A percentile compares a stretch with the other conserved stretches of the same genome.
Conservation (phyloP, 2,797 vertebrate genomes). For the Cirrhinus mrigala region DNA sequence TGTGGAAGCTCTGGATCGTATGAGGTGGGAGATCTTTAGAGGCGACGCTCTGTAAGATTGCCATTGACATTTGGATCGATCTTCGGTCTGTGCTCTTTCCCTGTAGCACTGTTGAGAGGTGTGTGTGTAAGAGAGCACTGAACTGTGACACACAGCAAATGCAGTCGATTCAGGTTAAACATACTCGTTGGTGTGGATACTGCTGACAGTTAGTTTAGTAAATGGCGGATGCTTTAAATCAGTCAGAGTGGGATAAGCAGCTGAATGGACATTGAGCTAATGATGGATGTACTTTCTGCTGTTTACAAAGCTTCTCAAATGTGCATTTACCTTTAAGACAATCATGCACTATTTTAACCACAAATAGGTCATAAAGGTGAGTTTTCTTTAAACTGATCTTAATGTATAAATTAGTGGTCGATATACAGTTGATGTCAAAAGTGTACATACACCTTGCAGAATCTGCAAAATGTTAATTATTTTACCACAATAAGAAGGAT, state of each 20-base stretch:
- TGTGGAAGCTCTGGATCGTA: constrained; percentile 25
- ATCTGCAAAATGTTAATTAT: no score
- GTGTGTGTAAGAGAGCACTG: neutral
- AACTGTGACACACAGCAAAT: constrained; percentile 36
- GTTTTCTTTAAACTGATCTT: neutral
- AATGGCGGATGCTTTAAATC: constrained; percentile 11
- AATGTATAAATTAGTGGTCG: neutral
- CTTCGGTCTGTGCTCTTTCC: constrained; percentile 46
- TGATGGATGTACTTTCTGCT: neutral
- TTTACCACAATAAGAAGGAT: no score
- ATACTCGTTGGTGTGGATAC: constrained; percentile 26
- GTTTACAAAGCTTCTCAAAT: constrained; percentile 17
- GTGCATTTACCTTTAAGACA: constrained; percentile 6
- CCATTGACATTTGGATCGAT: constrained; percentile 68
- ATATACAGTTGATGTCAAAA: no score
- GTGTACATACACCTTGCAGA: no score
- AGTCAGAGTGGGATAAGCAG: constrained; percentile 2
- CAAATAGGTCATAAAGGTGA: neutral
- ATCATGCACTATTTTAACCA: neutral
- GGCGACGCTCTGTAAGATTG: constrained; percentile 61
- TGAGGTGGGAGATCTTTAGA: constrained; percentile 57
- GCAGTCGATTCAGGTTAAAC: constrained; percentile 42
- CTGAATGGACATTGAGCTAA: constrained; percentile 17
- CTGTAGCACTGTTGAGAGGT: constrained; percentile 9
- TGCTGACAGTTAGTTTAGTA: constrained; percentile 30